Conservation (phyloP, 2,888 invertebrate species). For the Morpho achilles region DNA sequence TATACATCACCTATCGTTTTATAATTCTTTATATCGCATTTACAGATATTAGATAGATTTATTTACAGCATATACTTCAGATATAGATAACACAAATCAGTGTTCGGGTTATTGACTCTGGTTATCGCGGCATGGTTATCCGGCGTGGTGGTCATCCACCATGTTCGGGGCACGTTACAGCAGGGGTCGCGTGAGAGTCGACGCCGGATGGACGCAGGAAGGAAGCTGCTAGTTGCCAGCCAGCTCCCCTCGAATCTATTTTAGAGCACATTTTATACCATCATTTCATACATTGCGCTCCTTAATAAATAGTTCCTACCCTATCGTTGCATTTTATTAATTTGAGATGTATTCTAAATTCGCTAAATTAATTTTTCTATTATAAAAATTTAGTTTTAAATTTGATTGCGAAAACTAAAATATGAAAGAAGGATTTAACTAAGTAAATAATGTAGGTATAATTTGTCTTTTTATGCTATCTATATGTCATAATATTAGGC, state of each 20-base stretch:
- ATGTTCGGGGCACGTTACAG: slow-evolving; percentile 30
- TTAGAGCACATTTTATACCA: slow-evolving; percentile 68
- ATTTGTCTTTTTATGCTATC: too few relatives aligned
- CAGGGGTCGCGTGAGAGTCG: slow-evolving; percentile 69
- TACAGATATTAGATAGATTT: too few relatives aligned
- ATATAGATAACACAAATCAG: neutral
- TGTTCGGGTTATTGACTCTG: slow-evolving; percentile 18
- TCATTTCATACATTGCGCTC: slow-evolving; percentile 49
- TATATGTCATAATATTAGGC: too few relatives aligned
- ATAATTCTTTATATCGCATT: too few relatives aligned
- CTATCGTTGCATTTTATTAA: slow-evolving; percentile 22
- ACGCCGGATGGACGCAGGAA: slow-evolving; percentile 73
- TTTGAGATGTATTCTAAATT: too few relatives aligned
- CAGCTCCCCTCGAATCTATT: slow-evolving; percentile 74
- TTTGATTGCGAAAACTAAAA: too few relatives aligned
- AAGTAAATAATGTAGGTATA: too few relatives aligned
- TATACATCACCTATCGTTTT: too few relatives aligned
- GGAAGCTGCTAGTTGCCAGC: slow-evolving; percentile 76
- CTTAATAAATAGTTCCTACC: slow-evolving; percentile 31
- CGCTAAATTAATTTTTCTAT: too few relatives aligned
- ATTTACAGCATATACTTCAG: too few relatives aligned
- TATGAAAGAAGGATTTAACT: too few relatives aligned
- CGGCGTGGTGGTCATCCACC: slow-evolving; percentile 36
- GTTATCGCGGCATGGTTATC: slow-evolving; percentile 15
- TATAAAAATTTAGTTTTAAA: too few relatives aligned